These are phyloP conservation scores for Nomada flava DNA, from an alignment of 2,888 invertebrate species.

Conservation along the genomic window DNA sequence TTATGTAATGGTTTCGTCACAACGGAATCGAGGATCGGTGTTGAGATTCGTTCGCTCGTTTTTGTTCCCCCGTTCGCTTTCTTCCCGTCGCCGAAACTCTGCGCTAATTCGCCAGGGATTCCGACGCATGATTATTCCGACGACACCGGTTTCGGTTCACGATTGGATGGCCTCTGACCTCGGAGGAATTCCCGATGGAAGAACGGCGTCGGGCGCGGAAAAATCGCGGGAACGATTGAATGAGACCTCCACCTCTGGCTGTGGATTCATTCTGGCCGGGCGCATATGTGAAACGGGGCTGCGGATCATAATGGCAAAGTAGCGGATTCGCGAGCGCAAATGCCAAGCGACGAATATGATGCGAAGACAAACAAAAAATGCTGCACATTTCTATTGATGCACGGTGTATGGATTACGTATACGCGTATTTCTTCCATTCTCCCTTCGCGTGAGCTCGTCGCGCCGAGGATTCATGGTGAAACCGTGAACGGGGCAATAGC, in stretches of 20 bases:
- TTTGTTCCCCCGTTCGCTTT: not conserved
- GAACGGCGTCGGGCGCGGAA: conserved; percentile 32
- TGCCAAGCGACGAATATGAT: conserved; percentile 35
- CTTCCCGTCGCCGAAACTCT: not conserved
- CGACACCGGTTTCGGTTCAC: conserved; percentile 55
- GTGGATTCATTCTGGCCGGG: conserved; percentile 42
- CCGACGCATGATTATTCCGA: conserved; percentile 42
- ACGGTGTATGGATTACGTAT: not conserved
- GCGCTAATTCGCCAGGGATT: conserved; percentile 39
- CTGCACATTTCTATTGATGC: conserved; percentile 7
- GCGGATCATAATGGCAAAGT: conserved; percentile 59
- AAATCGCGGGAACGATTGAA: conserved; percentile 58
- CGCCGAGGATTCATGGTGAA: conserved; percentile 3
- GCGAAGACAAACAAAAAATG: conserved; percentile 10
- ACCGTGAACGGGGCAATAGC: conserved; percentile 45
- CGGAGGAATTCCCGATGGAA: conserved; percentile 49
- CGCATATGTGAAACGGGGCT: conserved; percentile 49
- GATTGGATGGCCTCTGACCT: conserved; percentile 63
- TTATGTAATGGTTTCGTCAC: not conserved
- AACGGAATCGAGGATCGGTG: not conserved
- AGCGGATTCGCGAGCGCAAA: conserved; percentile 42
- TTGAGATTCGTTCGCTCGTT: not conserved
- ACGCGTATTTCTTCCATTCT: conserved; percentile 5
- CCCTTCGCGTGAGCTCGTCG: conserved; percentile 3
- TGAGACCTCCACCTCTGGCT: conserved; percentile 3